phyloP scores from a whole-genome alignment of 2,797 vertebrate species.

The Bovichtus diacanthus region DNA sequence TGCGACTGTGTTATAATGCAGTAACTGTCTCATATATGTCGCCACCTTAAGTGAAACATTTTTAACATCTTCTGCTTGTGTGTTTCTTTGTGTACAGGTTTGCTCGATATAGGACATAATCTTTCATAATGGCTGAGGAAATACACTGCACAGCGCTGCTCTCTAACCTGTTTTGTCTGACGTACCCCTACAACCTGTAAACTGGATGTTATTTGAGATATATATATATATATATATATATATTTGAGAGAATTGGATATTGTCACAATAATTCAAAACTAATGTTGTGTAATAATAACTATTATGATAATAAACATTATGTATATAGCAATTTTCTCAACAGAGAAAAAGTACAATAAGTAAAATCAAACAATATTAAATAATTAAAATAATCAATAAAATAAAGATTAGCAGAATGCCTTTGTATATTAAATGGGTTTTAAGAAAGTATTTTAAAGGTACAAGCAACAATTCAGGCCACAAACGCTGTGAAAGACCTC shows the following conservation, averaged over 20 bases:
- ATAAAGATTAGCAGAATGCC: no score
- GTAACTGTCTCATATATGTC: conserved; percentile 52
- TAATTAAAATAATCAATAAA: no score
- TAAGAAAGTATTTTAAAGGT: no score
- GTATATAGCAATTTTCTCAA: no score
- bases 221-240: no score
- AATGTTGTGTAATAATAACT: no score
- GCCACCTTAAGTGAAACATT: conserved; percentile 10
- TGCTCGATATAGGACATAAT: conserved; percentile 30
- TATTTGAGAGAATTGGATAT: neutral
- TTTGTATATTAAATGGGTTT: no score
- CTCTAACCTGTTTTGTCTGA: neutral
- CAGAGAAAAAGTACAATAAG: no score
- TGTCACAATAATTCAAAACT: neutral
- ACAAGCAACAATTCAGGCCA: no score
- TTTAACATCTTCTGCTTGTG: conserved; percentile 22
- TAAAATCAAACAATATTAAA: no score
- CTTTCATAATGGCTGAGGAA: neutral
- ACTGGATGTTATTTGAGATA: neutral
- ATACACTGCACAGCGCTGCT: neutral
- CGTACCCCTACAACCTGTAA: neutral
- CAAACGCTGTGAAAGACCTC: no score
- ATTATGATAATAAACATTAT: no score
- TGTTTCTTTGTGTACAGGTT: conserved; percentile 16
- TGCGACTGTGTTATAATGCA: conserved; percentile 59